A percentile compares a stretch with the other conserved stretches of the same genome.
These are phyloP conservation scores for Coracopsis vasa DNA, from an alignment of 2,113 vertebrate species.

Conservation along the genomic window DNA sequence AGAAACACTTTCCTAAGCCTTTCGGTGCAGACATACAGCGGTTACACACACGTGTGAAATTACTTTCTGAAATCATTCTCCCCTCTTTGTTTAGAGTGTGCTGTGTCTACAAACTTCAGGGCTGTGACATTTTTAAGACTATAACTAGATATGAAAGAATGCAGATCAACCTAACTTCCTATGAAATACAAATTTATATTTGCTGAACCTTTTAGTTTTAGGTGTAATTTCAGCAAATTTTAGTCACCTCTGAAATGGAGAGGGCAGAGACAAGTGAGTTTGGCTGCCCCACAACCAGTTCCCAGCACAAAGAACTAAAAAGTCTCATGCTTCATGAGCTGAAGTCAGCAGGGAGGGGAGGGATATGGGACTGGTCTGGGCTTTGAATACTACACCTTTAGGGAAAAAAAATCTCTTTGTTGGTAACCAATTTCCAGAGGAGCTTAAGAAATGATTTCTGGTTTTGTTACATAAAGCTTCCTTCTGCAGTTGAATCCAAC, in stretches of 20 bases:
- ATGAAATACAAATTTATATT: conserved; percentile 17
- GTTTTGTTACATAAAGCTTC: not conserved
- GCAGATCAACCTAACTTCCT: not conserved
- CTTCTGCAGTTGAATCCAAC: not conserved
- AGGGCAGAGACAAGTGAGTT: not conserved
- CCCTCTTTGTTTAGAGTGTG: not conserved
- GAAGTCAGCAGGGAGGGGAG: not conserved
- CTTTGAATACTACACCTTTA: not conserved
- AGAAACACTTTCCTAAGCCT: not conserved
- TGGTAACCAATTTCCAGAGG: not conserved
- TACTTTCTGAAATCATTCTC: not conserved
- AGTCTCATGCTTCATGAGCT: not conserved
- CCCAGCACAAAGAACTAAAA: not conserved
- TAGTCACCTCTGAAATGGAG: not conserved
- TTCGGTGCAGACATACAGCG: not conserved
- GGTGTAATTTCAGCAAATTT: not conserved
- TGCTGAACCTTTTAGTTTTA: conserved; percentile 2
- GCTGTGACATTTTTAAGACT: conserved; percentile 5
- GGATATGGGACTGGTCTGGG: not conserved
- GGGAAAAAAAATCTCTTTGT: not conserved
- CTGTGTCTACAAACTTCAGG: not conserved
- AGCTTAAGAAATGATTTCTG: not conserved
- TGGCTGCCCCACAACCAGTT: not conserved
- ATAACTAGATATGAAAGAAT: not conserved
- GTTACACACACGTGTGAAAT: not conserved